These are phyloP conservation scores for Pseudachorutes palmiensis DNA, from an alignment of 1,140 invertebrate genomes.

Conservation along the genomic window DNA sequence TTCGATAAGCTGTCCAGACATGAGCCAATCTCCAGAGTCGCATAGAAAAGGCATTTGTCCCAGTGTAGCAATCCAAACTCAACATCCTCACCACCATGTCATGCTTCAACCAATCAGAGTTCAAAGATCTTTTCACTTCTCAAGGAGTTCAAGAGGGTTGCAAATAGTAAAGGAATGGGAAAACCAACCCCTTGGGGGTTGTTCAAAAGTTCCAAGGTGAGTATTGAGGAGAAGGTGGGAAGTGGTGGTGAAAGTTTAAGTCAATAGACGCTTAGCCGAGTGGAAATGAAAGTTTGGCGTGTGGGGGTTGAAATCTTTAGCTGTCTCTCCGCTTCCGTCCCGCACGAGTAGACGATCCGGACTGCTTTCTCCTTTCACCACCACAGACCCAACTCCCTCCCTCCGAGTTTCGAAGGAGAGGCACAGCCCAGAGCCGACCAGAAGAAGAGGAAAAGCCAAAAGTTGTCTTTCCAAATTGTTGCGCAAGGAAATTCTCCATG, in stretches of 20 bases:
- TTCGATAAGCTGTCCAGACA: slow-evolving; percentile 39
- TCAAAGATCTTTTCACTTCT: too few species aligned
- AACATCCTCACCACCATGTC: slow-evolving; percentile 38
- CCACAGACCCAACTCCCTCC: slow-evolving; percentile 32
- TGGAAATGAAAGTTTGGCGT: too few species aligned
- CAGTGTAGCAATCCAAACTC: slow-evolving; percentile 39
- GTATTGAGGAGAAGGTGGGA: too few species aligned
- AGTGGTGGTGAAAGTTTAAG: too few species aligned
- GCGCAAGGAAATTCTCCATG: slow-evolving; percentile 37
- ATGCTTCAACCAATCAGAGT: slow-evolving; percentile 29
- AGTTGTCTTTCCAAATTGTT: slow-evolving; percentile 38
- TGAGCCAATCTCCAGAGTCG: slow-evolving; percentile 38
- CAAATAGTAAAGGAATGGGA: too few species aligned
- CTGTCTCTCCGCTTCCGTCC: too few species aligned
- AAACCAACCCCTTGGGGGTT: too few species aligned
- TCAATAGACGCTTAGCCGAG: too few species aligned
- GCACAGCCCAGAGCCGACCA: too few species aligned
- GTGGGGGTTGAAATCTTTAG: too few species aligned
- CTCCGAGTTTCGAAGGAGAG: slow-evolving; percentile 28
- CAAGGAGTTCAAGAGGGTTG: too few species aligned
- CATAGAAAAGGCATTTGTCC: slow-evolving; percentile 38
- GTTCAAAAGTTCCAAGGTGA: too few species aligned
- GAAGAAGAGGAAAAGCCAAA: slow-evolving; percentile 38
- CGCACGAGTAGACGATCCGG: neutral
- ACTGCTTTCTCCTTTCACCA: slow-evolving; percentile 16